Evolutionary conservation across 1,140 invertebrate species (phyloP).

Genomic region (Drosophila nikananu): DNA sequence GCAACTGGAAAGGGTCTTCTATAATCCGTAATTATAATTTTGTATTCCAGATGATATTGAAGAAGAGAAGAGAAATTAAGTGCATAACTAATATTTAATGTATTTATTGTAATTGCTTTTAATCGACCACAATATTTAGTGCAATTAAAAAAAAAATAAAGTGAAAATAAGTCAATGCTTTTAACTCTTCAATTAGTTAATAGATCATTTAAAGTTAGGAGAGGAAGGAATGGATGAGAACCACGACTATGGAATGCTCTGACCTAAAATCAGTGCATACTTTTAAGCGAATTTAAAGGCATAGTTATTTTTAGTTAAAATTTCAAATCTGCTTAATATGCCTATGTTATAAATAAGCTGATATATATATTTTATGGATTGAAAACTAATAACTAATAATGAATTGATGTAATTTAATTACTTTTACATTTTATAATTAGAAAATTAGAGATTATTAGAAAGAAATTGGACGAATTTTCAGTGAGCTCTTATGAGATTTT

Average conservation of each 20-base stretch:
- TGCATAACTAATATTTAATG: conserved; percentile 1
- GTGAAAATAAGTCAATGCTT: neutral
- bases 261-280: neutral
- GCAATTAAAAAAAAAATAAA: too few species aligned
- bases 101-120: conserved; percentile 3
- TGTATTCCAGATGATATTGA: neutral
- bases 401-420: too few species aligned
- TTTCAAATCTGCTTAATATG: accelerated
- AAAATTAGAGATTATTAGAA: too few species aligned
- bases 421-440: too few species aligned
- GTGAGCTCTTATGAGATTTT: too few species aligned
- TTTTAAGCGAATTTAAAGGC: neutral
- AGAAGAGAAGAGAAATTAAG: neutral
- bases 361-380: neutral
- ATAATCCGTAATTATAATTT: conserved; percentile 20
- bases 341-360: neutral
- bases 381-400: too few species aligned
- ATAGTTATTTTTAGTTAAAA: neutral
- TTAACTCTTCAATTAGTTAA: neutral
- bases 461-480: too few species aligned
- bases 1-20: neutral
- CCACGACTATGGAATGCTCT: neutral
- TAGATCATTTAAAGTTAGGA: neutral
- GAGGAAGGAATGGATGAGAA: too few species aligned
- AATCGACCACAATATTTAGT: neutral